Base-by-base conservation (phyloP, 2,113 vertebrate genomes). In the Mesoclemmys tuberculata region DNA sequence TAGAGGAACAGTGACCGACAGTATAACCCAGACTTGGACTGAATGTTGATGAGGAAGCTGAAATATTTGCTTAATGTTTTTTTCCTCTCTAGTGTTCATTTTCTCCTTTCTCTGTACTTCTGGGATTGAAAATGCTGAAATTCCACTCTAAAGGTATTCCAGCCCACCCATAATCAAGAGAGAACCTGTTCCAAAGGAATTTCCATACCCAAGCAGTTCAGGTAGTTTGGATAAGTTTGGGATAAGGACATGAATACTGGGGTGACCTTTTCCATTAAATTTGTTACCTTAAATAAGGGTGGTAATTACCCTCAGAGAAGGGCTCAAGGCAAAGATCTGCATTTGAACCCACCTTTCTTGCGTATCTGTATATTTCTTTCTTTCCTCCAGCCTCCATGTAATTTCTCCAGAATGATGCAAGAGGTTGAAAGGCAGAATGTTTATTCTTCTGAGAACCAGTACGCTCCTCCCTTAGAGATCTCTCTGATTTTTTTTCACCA, bases 1-100 rank as follows among this genome's bases (percentile, higher is more conserved):
- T 52, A 93, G 74, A 75, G 38, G 41, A 79, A 52, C 38, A 14
- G 38, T n/a, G 92, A 88, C 41, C 74, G 77, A 38, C 58, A 35
- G 31, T 64, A 64, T 64, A 31, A 64, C 14, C 14, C 44, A 82
- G 87, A 89, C 64, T 44, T 85, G 27, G 41, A 90, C 74, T 54
- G 82, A 95, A 89, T 31, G 18, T 3, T 87, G 80, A 71, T 84
- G 93, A 82, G 82, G 83, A 82, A 82, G 52, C 78, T 82, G 77
- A 93, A 49, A 48, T 92, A 56, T 79, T 51, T 41, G 38, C 71
- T 44, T 44, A 24, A 75, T 44, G 21, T 74, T 38, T 10, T 41
- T 38, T 38, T 5, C 4, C 21, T 22, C 71, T 6, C 24, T 44
- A 2, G 1, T 88, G 91, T 71, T 56, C 56, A 82, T 85, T 16